phyloP scores from a whole-genome alignment of 2,888 invertebrate species.

The Prosopocoilus inquinatus region DNA sequence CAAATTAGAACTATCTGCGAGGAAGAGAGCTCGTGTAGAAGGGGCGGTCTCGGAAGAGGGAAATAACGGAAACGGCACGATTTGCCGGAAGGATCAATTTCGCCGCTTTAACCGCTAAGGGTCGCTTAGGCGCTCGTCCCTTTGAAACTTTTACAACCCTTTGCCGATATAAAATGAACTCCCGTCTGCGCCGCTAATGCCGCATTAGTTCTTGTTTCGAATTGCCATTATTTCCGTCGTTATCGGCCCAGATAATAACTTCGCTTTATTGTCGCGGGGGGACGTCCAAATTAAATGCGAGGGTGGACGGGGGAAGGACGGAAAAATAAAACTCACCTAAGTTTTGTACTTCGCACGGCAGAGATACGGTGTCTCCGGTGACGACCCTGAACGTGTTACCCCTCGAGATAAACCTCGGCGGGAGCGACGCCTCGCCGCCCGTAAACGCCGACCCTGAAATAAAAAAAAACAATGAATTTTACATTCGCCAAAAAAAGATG shows the following conservation, averaged over 20 bases:
- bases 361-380: constrained; percentile 72
- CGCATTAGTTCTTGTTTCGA: too few relatives aligned
- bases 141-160: too few relatives aligned
- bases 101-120: constrained; percentile 11
- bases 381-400: constrained; percentile 77
- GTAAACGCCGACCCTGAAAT: constrained; percentile 16
- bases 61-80: constrained; percentile 5
- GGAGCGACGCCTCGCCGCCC: constrained; percentile 11
- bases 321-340: constrained; percentile 59
- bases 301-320: not conserved
- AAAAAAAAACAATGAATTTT: too few relatives aligned
- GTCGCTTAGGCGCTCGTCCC: constrained; percentile 2
- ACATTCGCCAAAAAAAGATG: too few relatives aligned
- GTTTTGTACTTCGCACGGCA: constrained; percentile 80
- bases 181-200: too few relatives aligned
- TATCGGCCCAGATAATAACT: too few relatives aligned
- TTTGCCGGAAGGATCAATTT: constrained; percentile 11
- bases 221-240: too few relatives aligned
- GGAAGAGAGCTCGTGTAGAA: not conserved
- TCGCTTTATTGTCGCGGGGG: too few relatives aligned
- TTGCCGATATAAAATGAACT: too few relatives aligned
- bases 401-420: constrained; percentile 69
- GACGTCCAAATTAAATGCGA: too few relatives aligned
- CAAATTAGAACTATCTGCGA: not conserved
- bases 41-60: not conserved